Evolutionary conservation across 1,140 invertebrate species (phyloP), one percentile per base, ranked within the genome.

Genomic region (Pseudomyrmex gracilis): DNA sequence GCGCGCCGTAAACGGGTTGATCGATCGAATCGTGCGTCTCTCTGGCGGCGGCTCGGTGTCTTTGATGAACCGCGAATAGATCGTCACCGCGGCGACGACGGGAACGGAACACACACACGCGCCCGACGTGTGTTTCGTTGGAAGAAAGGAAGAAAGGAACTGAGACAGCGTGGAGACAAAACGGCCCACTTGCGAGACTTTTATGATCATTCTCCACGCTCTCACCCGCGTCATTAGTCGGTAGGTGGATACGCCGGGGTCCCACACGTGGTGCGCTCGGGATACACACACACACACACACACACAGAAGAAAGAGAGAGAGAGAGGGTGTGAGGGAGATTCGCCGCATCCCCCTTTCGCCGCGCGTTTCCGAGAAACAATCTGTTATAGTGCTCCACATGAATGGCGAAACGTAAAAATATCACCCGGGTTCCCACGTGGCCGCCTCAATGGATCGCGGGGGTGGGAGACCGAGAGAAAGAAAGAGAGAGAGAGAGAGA

Each of bases 361-460:
- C 60, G 70, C 47, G 61, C 85, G 88, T 90, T 93, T 94, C 93
- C 84, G 74, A 93, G 93, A 94, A 94, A 94, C 91, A 92, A 94
- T 94, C 93, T 93, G 92, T 94, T 93, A 93, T 90, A 93, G 89
- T 85, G 90, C 63, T 86, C 91, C 92, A 92, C 90, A 89, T 94
- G 93, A 94, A 94, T 94, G 93, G 94, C 91, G 91, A 94, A 93
- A 93, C 92, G 93, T 93, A 94, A 94, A 93, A 94, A 92, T 93
- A 90, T 88, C 85, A 85, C 74, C 88, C 85, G 90, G 83, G 93
- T 93, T 93, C 93, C 90, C 93, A 93, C 92, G 91, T 94, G 93
- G 89, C 84, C 77, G 87, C 85, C 87, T 94, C 89, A 93, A 94
- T 93, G 93, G 90, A 90, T 89, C 83, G 84, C 85, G 83, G 74